These are phyloP conservation scores for Melolontha melolontha DNA, from an alignment of 2,888 invertebrate species.

Conservation along the genomic window DNA sequence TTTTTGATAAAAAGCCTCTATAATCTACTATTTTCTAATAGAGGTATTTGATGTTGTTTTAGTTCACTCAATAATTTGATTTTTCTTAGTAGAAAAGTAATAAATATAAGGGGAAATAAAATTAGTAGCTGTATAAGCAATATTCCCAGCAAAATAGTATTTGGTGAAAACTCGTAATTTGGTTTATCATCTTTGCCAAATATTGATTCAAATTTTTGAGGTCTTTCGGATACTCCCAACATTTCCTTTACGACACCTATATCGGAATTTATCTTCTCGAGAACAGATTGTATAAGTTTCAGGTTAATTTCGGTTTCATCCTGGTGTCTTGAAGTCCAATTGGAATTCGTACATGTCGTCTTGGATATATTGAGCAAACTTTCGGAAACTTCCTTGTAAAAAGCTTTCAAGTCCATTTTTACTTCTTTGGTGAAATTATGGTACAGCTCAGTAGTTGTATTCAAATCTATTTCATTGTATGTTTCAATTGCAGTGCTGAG, in stretches of 20 bases:
- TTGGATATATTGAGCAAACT: background rate
- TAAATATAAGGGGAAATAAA: background rate
- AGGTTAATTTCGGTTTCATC: background rate
- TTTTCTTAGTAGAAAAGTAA: background rate
- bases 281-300: too few relatives aligned
- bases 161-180: background rate
- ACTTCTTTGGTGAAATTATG: background rate
- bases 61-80: slow-evolving; percentile 1
- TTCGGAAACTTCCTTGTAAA: slow-evolving; percentile 1
- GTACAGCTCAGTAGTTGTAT: background rate
- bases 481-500: background rate
- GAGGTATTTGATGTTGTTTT: background rate
- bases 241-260: too few relatives aligned
- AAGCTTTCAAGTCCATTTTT: background rate
- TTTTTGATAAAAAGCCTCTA: background rate
- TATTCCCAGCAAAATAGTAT: background rate
- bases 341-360: background rate
- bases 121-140: background rate
- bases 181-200: too few relatives aligned
- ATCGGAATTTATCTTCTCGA: too few relatives aligned
- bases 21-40: background rate
- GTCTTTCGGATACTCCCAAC: too few relatives aligned
- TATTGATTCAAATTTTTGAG: too few relatives aligned
- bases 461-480: background rate
- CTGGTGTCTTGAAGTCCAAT: background rate